A percentile compares a stretch with the other conserved stretches of the same genome.
Evolutionary conservation across 2,888 invertebrate genomes (phyloP).

Genomic region (Eupelmus urozonus): DNA sequence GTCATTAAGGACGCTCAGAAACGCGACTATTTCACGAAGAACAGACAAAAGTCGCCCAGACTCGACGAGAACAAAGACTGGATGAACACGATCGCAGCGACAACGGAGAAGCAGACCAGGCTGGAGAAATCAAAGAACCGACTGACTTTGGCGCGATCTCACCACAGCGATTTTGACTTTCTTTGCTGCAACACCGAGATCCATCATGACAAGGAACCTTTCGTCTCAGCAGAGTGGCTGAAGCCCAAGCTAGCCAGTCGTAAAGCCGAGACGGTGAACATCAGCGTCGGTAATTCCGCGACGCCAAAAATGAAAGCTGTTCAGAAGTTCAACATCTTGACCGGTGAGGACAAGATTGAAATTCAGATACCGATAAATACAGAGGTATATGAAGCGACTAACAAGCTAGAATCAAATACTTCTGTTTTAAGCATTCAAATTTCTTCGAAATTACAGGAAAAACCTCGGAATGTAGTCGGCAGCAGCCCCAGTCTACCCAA

Average conservation of each 20-base stretch:
- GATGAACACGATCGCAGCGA: background rate
- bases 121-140: background rate
- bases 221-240: background rate
- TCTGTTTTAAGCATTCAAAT: constrained; percentile 12
- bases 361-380: constrained; percentile 53
- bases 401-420: background rate
- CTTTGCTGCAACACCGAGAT: background rate
- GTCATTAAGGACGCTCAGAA: background rate
- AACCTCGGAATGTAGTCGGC: too few species aligned
- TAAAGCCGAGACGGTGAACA: background rate
- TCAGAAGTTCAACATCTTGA: constrained; percentile 61
- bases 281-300: background rate
- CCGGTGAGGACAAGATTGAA: constrained; percentile 65
- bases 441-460: background rate
- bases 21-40: constrained; percentile 21
- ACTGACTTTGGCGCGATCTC: background rate
- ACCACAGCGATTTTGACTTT: background rate
- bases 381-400: background rate
- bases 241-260: background rate
- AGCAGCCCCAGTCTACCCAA: too few species aligned
- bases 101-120: background rate
- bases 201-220: background rate
- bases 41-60: background rate
- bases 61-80: background rate
- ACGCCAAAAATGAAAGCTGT: constrained; percentile 53